Base-by-base conservation (phyloP, 2,113 vertebrate species). In the Toxostoma redivivum region DNA sequence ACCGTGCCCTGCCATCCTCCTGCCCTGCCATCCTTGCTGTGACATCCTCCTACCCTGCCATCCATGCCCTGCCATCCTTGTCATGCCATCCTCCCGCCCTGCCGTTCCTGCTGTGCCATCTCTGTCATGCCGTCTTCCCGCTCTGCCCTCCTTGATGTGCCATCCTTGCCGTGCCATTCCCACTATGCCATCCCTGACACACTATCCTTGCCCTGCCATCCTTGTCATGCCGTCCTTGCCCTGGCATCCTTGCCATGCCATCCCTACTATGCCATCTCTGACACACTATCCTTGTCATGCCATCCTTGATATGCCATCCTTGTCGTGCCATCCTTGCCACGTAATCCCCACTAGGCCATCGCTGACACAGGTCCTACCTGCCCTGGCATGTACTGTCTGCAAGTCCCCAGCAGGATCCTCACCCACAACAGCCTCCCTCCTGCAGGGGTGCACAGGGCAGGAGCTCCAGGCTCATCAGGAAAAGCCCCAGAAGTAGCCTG, bases 311-410 rank as follows among this genome's bases (percentile, higher is more conserved):
- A 0, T 37, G 25, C 61, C 65, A 35, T n/a, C 15, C 33, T 8
- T 12, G 51, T 15, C 5, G 3, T 44, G 50, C 33, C 38, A n/a
- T 33, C 28, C 60, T 11, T 44, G 25, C 1, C 14, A n/a, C n/a
- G n/a, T n/a, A n/a, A 38, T 33, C 27, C 38, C 6, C 28, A 12
- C 3, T 2, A 2, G 45, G 50, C 35, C 54, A n/a, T 38, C 44
- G 42, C 6, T 47, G 30, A 1, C 9, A 47, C 23, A 14, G 16
- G 37, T 47, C 62, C 60, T 4, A 20, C 12, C 15, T 44, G 1
- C 22, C 79, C 35, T 10, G n/a, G 11, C 17, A 24, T 0, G 1
- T 15, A 24, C 33, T 1, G 3, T 8, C 33, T 1, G 3, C 7
- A 37, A n/a, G 47, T 31, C 18, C 74, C 44, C 53, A 65, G 35